Conservation (phyloP, 2,797 vertebrate genomes). For the Mycteria americana region DNA sequence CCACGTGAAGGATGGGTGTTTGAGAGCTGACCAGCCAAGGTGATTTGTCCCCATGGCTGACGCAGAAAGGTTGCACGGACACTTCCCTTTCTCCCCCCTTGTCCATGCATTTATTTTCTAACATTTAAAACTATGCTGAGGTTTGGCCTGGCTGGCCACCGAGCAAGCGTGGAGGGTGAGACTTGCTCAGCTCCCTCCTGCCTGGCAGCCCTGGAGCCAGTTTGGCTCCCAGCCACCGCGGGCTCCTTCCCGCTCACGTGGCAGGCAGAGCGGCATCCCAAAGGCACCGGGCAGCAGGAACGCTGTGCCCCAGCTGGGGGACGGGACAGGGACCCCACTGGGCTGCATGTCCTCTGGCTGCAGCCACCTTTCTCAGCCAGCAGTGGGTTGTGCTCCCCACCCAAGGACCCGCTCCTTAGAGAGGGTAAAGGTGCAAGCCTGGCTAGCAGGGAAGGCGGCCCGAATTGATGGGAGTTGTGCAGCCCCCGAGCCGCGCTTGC, state of each 20-base stretch:
- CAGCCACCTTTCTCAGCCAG: background rate
- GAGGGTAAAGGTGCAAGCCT: background rate
- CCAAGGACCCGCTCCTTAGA: accelerated
- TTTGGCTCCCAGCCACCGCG: accelerated
- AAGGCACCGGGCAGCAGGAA: accelerated
- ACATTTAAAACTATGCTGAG: background rate
- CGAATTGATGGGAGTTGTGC: accelerated
- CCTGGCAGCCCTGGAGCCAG: background rate
- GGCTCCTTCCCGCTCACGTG: background rate
- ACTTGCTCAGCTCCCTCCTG: background rate
- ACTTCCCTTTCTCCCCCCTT: background rate
- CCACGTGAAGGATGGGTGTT: background rate
- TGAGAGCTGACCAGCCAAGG: background rate
- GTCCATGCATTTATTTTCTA: background rate
- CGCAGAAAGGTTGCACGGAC: background rate
- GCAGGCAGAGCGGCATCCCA: background rate
- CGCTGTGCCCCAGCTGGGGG: background rate
- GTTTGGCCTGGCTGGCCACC: background rate
- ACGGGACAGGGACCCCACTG: background rate
- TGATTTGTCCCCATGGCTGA: accelerated
- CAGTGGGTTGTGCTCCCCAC: accelerated
- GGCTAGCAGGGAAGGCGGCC: background rate
- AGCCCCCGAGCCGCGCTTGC: accelerated
- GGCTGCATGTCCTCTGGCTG: background rate
- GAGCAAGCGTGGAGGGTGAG: background rate